Conservation (phyloP, 1,140 invertebrate species). For the Phymorhynchus buccinoides region DNA sequence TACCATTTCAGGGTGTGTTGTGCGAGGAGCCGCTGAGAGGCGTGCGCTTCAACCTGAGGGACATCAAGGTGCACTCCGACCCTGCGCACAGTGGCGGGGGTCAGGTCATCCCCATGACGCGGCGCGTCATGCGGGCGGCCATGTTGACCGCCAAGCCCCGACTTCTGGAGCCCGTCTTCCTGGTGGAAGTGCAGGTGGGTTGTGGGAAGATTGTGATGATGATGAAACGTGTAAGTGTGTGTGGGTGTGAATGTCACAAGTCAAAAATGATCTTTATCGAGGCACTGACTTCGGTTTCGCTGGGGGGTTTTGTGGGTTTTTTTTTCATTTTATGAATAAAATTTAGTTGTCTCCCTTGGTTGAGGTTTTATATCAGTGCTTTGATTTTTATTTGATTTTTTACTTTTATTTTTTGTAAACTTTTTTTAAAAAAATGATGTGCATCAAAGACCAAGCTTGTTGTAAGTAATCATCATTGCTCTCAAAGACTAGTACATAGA, state of each 20-base stretch:
- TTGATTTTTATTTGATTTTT: too few species aligned
- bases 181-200: constrained; percentile 92
- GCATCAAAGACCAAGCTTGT: too few species aligned
- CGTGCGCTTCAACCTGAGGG: constrained; percentile 98
- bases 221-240: neutral
- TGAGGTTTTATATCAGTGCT: neutral
- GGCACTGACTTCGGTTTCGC: too few species aligned
- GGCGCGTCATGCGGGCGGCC: constrained; percentile 96
- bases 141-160: constrained; percentile 92
- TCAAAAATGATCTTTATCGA: too few species aligned
- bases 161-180: constrained; percentile 98
- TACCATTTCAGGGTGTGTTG: constrained; percentile 85
- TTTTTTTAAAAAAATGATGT: too few species aligned
- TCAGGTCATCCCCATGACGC: constrained; percentile 98
- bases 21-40: constrained; percentile 98
- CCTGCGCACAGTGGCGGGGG: constrained; percentile 99
- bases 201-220: neutral
- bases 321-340: neutral
- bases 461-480: too few species aligned
- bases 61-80: constrained; percentile 98
- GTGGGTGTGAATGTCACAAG: neutral
- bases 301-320: too few species aligned
- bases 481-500: too few species aligned
- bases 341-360: neutral
- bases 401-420: too few species aligned